phyloP scores from a whole-genome alignment of 2,113 vertebrate species.

The Probosciger aterrimus region DNA sequence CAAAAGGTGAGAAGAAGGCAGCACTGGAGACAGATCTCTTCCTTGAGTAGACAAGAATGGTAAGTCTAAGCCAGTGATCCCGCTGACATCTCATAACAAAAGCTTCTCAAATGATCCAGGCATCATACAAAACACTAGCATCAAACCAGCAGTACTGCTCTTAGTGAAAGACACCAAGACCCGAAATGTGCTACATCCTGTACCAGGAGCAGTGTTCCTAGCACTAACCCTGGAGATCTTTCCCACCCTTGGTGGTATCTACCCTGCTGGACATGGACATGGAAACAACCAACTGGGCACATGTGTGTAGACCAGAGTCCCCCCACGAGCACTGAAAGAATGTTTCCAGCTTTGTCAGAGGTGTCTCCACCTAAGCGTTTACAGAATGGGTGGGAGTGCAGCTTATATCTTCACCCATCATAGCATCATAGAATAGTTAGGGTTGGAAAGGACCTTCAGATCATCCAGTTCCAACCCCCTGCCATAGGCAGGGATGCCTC shows the following conservation, averaged over 20 bases:
- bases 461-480: neutral
- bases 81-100: neutral
- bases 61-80: neutral
- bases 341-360: neutral
- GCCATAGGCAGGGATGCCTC: neutral
- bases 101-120: neutral
- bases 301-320: neutral
- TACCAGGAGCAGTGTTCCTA: neutral
- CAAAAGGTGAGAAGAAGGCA: neutral
- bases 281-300: rapidly evolving
- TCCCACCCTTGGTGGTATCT: neutral
- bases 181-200: neutral
- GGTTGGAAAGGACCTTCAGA: neutral
- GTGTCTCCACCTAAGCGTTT: neutral
- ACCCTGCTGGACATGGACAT: neutral
- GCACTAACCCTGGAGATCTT: neutral
- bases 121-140: neutral
- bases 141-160: neutral
- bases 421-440: neutral
- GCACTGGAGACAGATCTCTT: neutral
- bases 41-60: neutral
- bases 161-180: neutral
- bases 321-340: rapidly evolving
- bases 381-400: neutral
- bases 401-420: neutral